Conservation (phyloP, 1,140 invertebrate species). For the Ceratosolen fusciceps region DNA sequence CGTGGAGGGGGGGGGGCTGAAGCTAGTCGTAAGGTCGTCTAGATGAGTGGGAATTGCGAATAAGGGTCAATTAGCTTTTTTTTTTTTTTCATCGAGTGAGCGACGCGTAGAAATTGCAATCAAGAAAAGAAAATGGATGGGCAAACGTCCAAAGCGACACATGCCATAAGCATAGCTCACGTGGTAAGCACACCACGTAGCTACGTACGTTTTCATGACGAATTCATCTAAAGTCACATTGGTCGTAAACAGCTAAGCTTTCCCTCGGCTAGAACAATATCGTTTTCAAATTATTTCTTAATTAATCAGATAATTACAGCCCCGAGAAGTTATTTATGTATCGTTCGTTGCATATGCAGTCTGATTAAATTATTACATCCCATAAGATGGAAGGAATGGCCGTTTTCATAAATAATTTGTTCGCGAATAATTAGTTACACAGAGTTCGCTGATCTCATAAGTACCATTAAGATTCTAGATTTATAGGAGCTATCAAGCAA, state of each 20-base stretch:
- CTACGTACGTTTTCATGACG: neutral
- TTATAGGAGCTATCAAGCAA: too few species aligned
- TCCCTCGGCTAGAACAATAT: neutral
- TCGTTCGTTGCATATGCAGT: too few species aligned
- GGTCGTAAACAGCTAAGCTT: neutral
- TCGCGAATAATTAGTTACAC: too few species aligned
- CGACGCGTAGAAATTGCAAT: slow-evolving; percentile 1
- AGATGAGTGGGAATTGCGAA: neutral
- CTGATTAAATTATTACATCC: neutral
- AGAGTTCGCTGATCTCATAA: too few species aligned
- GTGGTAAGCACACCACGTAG: neutral
- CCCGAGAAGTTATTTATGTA: too few species aligned
- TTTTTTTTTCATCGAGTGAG: neutral
- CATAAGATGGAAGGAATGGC: too few species aligned
- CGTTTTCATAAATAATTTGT: too few species aligned
- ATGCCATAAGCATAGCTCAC: neutral
- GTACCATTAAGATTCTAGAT: too few species aligned
- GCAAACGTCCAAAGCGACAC: slow-evolving; percentile 7
- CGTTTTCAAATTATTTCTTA: neutral
- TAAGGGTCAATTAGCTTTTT: neutral
- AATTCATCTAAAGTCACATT: neutral
- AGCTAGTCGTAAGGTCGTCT: neutral
- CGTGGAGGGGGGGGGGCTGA: too few species aligned
- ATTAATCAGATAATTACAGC: neutral
- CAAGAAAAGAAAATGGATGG: slow-evolving; percentile 1